A percentile compares a stretch with the other conserved stretches of the same genome.
Evolutionary conservation across 2,888 invertebrate species (phyloP).

Genomic region (Julus scanicus): DNA sequence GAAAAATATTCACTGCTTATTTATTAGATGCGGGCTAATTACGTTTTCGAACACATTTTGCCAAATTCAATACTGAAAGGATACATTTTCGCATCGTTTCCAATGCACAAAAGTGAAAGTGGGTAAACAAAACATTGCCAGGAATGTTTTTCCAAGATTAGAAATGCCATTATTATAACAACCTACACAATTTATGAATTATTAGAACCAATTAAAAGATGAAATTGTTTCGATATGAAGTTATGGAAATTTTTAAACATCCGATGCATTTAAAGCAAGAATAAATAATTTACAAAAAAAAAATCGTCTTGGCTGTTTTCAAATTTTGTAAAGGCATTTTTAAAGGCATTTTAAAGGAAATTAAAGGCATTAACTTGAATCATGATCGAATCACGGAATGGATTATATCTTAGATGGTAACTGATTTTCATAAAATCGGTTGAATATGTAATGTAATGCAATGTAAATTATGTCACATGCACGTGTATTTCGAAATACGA

Average conservation of each 20-base stretch:
- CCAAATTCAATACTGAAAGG: conserved; percentile 3
- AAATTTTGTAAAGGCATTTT: no score
- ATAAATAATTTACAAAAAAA: neutral
- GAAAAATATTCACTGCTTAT: conserved; percentile 3
- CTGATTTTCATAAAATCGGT: no score
- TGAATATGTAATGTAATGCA: no score
- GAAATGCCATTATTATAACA: neutral
- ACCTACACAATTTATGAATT: neutral
- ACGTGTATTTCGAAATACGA: no score
- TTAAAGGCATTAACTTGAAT: no score
- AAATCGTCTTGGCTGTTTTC: neutral
- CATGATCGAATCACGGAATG: no score
- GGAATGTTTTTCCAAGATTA: conserved; percentile 11
- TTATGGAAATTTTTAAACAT: neutral
- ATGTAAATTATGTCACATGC: no score
- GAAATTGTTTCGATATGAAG: neutral
- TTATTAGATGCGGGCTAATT: conserved; percentile 33
- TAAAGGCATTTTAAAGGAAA: no score
- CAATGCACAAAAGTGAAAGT: neutral
- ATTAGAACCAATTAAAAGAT: neutral
- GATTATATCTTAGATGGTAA: no score
- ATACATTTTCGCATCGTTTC: neutral
- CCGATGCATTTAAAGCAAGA: neutral
- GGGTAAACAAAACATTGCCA: neutral
- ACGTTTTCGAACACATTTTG: neutral